These are phyloP conservation scores for Catharus fuscescens DNA, from an alignment of 2,113 vertebrate genomes.

Conservation along the genomic window DNA sequence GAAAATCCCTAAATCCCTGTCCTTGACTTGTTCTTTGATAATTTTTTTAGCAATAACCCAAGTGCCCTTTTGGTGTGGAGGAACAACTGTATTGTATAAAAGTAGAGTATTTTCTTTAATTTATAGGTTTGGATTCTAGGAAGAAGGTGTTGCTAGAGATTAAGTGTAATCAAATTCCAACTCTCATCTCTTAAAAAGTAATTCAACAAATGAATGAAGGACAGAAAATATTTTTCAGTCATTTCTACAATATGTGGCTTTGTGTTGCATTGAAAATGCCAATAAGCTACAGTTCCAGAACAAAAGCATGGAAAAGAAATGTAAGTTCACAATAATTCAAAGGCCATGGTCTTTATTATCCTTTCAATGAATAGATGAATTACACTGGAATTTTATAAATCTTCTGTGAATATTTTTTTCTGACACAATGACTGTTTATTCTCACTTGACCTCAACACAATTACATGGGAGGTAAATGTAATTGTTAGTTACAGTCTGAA, in stretches of 20 bases:
- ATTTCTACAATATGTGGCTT: neutral
- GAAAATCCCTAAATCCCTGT: neutral
- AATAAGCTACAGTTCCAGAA: neutral
- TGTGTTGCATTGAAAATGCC: neutral
- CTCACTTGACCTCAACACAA: neutral
- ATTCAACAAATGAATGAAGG: neutral
- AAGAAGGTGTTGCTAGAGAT: neutral
- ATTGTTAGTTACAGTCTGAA: neutral
- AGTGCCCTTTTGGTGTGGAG: neutral
- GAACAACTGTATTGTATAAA: neutral
- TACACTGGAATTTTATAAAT: neutral
- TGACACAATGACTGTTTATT: neutral
- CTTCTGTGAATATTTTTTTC: neutral
- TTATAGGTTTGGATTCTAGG: neutral
- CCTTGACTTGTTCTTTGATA: neutral
- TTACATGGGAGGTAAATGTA: neutral
- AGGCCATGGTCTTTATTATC: neutral
- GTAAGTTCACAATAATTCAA: neutral
- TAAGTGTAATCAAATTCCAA: neutral
- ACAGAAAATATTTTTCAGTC: neutral
- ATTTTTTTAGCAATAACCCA: neutral
- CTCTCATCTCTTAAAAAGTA: neutral
- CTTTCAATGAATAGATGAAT: slow-evolving; percentile 10
- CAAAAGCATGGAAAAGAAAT: neutral
- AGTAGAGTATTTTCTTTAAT: neutral